These are phyloP conservation scores for Myotis yumanensis DNA, from an alignment of 2,113 vertebrate species.

Conservation along the genomic window DNA sequence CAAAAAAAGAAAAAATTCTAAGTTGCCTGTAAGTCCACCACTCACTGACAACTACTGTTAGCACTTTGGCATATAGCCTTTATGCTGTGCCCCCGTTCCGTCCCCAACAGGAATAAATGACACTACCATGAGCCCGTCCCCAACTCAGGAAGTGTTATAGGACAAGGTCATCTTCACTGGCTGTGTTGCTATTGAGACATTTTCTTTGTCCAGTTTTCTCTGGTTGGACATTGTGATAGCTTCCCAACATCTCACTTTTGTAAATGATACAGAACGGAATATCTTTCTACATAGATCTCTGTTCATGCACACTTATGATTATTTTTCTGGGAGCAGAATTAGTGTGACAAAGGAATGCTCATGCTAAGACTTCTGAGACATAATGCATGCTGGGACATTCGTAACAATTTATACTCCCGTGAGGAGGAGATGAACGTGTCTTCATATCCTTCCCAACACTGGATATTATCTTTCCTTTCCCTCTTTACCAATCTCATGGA, in stretches of 20 bases:
- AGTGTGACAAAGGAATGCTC: background rate
- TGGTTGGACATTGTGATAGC: background rate
- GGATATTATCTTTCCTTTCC: background rate
- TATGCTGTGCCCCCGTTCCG: background rate
- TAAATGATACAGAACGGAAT: background rate
- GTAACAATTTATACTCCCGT: background rate
- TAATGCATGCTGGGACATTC: background rate
- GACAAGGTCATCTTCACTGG: background rate
- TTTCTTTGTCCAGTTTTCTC: background rate
- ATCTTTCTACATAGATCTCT: background rate
- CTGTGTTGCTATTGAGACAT: background rate
- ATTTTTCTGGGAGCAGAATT: background rate
- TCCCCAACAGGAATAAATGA: background rate
- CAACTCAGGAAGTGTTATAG: background rate
- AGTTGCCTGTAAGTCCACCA: background rate
- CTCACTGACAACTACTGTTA: background rate
- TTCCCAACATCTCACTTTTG: background rate
- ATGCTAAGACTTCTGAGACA: conserved; percentile 28
- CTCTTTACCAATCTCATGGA: background rate
- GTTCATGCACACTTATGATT: background rate
- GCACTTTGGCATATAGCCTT: background rate
- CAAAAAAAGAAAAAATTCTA: background rate
- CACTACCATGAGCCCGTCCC: background rate
- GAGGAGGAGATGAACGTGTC: background rate
- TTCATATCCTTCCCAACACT: background rate